A percentile compares a stretch with the other conserved stretches of the same genome.
These are phyloP conservation scores for Chinchilla lanigera DNA, from an alignment of 2,113 vertebrate genomes.

Conservation along the genomic window DNA sequence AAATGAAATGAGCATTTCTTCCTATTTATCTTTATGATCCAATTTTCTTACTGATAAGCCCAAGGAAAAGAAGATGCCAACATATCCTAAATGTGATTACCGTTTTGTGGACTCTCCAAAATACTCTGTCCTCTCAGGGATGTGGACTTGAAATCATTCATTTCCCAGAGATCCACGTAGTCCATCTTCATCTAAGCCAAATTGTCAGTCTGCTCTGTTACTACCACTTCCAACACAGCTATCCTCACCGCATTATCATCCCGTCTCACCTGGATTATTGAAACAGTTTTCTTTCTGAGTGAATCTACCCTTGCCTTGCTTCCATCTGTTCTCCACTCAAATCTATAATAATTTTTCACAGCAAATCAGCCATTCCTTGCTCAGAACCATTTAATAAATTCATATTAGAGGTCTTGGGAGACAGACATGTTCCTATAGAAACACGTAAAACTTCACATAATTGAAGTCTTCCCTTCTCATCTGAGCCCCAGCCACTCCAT, in stretches of 20 bases:
- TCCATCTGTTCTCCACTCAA: background rate
- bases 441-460: background rate
- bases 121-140: background rate
- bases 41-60: background rate
- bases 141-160: background rate
- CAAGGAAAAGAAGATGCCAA: background rate
- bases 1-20: background rate
- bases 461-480: background rate
- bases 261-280: background rate
- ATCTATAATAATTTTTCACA: background rate
- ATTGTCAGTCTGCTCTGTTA: background rate
- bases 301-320: background rate
- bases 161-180: background rate
- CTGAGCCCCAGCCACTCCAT: background rate
- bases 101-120: background rate
- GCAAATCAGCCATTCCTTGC: background rate
- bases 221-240: background rate
- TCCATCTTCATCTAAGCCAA: background rate
- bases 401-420: background rate
- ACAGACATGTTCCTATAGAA: background rate
- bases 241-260: accelerated
- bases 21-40: background rate
- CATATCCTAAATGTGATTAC: background rate
- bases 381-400: background rate
- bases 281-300: background rate